These are phyloP conservation scores for Drosophila planitibia DNA, from an alignment of 2,888 invertebrate species.

Conservation along the genomic window DNA sequence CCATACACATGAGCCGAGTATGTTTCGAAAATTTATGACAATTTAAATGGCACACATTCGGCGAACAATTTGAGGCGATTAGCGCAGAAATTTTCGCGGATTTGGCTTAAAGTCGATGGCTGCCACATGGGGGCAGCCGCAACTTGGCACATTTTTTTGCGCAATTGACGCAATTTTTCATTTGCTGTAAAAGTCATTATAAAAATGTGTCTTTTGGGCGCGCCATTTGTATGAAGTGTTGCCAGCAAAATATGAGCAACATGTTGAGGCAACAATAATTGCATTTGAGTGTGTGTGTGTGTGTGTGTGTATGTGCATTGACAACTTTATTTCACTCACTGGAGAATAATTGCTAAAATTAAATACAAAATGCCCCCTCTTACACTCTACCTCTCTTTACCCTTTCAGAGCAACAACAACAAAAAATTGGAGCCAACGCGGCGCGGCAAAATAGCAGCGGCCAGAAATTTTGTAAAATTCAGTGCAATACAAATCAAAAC, in stretches of 20 bases:
- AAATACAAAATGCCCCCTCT: conserved; percentile 12
- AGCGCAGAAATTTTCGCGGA: conserved; percentile 75
- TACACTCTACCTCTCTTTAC: conserved; percentile 6
- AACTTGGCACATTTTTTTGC: conserved; percentile 37
- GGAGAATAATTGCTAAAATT: conserved; percentile 47
- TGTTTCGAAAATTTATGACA: conserved; percentile 73
- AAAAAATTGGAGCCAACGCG: conserved; percentile 34
- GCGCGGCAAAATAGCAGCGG: conserved; percentile 68
- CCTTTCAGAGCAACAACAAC: conserved; percentile 59
- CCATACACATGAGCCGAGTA: conserved; percentile 27
- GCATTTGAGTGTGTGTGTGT: conserved; percentile 21
- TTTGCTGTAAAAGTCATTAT: conserved; percentile 55
- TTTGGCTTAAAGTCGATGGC: conserved; percentile 58
- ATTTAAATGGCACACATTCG: conserved; percentile 80
- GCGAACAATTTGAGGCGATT: conserved; percentile 76
- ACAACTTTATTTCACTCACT: conserved; percentile 63
- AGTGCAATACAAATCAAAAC: conserved; percentile 81
- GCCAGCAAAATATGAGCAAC: conserved; percentile 39
- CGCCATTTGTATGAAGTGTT: conserved; percentile 45
- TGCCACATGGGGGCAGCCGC: conserved; percentile 65
- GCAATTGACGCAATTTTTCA: conserved; percentile 58
- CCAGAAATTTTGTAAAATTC: conserved; percentile 77
- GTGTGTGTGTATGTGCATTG: conserved; percentile 39
- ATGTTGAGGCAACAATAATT: conserved; percentile 59
- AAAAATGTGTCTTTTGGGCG: conserved; percentile 61